Evolutionary conservation across 2,888 invertebrate species (phyloP), one percentile per base, ranked within the genome.

Genomic region (Melitaea athalia): DNA sequence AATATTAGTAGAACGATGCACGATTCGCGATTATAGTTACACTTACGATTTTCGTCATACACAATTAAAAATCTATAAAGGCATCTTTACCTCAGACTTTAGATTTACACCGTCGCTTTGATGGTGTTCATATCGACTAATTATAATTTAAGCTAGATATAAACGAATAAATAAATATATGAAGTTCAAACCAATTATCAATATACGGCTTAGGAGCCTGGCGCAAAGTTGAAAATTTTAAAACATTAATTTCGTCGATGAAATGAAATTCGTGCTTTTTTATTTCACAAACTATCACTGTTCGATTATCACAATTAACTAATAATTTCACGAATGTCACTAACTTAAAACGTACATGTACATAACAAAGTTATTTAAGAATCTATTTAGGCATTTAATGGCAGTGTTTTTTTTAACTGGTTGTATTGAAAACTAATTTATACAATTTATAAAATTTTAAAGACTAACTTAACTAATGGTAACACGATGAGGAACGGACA

Each of bases 61-160:
- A 82, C 79, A 85, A 86, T 91, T 89, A 89, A 88, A 89, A 91
- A 91, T 92, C 92, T 92, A 92, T 87, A 88, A 92, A 92, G 92
- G 92, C 92, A 92, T 91, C 92, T 90, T 91, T 87, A 92, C 92
- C 92, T 92, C 92, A 92, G 92, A 92, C 92, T 92, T 92, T 89
- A 91, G 89, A 89, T 90, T 91, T 87, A 89, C 91, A 90, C 91
- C 92, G 81, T 85, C 89, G 84, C 84, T 84, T 81, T 84, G 87
- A 88, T 86, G 90, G 89, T 88, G 91, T 82, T 79, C 80, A 82
- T 89, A 89, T 81, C 76, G 87, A 87, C 89, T 91, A 91, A 87
- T 86, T 86, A 87, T 84, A 85, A 84, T 76, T 88, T 90, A 89
- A 88, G 87, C 88, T 88, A 88, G 80, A 80, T 83, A 84, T 80